Base-by-base conservation (phyloP, 2,113 vertebrate genomes). In the Blennius ocellaris region DNA sequence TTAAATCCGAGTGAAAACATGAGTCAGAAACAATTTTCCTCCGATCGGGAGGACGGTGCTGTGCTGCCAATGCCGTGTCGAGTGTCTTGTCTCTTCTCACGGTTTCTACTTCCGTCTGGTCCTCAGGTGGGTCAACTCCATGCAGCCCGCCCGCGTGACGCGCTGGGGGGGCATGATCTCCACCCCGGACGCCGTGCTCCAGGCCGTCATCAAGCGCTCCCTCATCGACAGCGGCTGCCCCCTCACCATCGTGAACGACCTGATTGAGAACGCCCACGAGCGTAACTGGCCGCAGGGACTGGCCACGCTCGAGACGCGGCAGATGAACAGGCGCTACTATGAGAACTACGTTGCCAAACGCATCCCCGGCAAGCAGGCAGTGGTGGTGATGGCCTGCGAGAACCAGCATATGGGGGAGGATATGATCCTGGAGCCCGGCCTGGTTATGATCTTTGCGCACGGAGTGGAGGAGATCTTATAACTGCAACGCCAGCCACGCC, bases 121-220 rank as follows among this genome's bases (percentile, higher is more conserved):
- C 43, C 48, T 7, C 90, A 99, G 97, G 87, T 99, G 97, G 97
- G 97, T 98, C 86, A 99, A 97, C 90, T 98, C 97, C 4, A 94
- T 99, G 84, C 97, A 98, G 89, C 97, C 97, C 0, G 97, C 97
- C 0, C 93, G 97, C n/a, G 97, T 99, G 83, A 99, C 97, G 0
- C 96, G 97, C 60, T 99, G 97, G 97, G 97, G 97, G 0, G 97
- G 97, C 1, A 99, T 99, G 97, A 99, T 99, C 94, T 99, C 97
- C 10, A 99, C 97, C 0, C 97, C 97, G 0, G 97, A 99, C 0
- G 97, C 97, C 0, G 97, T 99, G 50, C 96, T 99, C 1, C 97
- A 99, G 92, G 97, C 97, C 0, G 97, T 99, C 41, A 99, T 99
- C 93, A 98, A 97, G 16, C 96, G 97, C 76, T 99, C 97, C 0